Conservation (phyloP, 2,888 invertebrate genomes). For the Nezara viridula region DNA sequence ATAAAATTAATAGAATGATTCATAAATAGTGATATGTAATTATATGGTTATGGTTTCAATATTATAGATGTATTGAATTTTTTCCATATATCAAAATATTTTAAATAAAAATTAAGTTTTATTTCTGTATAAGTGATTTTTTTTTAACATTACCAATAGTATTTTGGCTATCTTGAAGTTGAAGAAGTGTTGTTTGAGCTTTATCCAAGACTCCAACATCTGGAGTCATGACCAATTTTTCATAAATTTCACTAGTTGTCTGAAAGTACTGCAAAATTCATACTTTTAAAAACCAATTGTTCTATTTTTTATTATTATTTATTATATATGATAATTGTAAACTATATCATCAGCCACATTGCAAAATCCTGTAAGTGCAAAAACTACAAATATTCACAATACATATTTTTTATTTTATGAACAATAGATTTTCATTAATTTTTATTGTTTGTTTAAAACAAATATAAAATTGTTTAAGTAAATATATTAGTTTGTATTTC, state of each 20-base stretch:
- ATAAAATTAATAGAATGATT: neutral
- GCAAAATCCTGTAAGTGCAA: no score
- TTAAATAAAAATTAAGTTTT: neutral
- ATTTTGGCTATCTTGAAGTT: constrained; percentile 75
- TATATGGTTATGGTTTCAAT: no score
- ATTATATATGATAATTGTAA: neutral
- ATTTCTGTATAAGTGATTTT: no score
- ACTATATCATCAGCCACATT: no score
- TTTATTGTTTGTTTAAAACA: no score
- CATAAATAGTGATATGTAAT: no score
- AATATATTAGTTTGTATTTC: no score
- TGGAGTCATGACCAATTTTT: constrained; percentile 76
- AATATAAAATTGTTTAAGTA: no score
- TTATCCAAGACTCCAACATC: constrained; percentile 74
- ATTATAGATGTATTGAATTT: neutral
- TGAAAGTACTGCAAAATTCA: constrained; percentile 73
- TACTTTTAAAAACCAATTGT: neutral
- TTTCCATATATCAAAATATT: neutral
- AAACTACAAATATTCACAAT: no score
- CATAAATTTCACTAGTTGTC: constrained; percentile 77
- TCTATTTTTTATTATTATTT: no score
- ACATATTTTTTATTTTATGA: no score
- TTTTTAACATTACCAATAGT: constrained; percentile 75
- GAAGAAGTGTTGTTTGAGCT: constrained; percentile 73
- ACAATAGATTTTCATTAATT: no score